These are phyloP conservation scores for Nibea albiflora DNA, from an alignment of 2,113 vertebrate genomes.

Conservation along the genomic window DNA sequence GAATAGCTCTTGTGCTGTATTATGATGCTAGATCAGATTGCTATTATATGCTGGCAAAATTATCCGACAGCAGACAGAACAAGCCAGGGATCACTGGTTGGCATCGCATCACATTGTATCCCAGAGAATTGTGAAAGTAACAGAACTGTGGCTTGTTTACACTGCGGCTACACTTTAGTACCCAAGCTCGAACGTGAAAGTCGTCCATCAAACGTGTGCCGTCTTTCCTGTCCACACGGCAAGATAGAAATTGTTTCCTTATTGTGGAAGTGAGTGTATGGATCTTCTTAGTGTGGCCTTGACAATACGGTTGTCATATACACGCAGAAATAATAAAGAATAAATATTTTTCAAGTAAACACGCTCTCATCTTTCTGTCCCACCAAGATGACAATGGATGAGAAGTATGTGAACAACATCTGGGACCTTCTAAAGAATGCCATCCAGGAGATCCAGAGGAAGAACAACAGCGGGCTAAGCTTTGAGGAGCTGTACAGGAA, in stretches of 20 bases:
- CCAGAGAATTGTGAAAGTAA: neutral
- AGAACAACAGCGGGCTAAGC: slow-evolving; percentile 96
- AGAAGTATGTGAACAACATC: slow-evolving; percentile 99
- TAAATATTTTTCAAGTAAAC: neutral
- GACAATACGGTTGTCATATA: neutral
- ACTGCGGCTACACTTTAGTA: neutral
- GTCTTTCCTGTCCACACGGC: neutral
- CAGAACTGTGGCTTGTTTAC: neutral
- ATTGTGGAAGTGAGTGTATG: neutral
- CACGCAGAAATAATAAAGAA: neutral
- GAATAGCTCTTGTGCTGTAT: neutral
- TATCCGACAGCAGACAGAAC: neutral
- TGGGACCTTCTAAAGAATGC: slow-evolving; percentile 99
- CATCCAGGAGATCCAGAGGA: slow-evolving; percentile 98
- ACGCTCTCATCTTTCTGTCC: neutral
- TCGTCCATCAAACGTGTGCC: neutral
- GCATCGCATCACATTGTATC: neutral
- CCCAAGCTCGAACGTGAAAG: neutral
- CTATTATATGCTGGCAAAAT: neutral
- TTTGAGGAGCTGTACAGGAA: slow-evolving; percentile 97
- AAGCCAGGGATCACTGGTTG: neutral
- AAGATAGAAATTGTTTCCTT: neutral
- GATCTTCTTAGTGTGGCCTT: neutral
- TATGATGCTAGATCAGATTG: neutral
- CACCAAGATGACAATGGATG: slow-evolving; percentile 97